phyloP scores from a whole-genome alignment of 2,888 invertebrate species.

The Keiferia lycopersicella region DNA sequence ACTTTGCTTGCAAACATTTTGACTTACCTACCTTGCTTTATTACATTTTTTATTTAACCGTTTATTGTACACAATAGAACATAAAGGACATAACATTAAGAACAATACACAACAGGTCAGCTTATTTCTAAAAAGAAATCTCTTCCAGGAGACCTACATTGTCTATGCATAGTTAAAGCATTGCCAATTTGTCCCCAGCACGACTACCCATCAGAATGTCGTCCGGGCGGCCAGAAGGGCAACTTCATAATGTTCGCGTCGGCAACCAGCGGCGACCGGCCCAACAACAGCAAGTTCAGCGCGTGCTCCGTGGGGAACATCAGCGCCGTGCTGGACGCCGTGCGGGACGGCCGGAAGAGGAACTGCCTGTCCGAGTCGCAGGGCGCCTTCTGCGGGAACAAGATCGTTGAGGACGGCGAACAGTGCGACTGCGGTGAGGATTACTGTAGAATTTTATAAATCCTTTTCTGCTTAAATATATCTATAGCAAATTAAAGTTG shows the following conservation, averaged over 20 bases:
- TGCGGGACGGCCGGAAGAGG: conserved; percentile 93
- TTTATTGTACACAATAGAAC: too few species aligned
- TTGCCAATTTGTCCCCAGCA: conserved; percentile 82
- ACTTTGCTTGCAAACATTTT: too few species aligned
- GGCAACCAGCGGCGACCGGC: conserved; percentile 98
- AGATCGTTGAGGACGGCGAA: conserved; percentile 98
- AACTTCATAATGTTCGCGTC: conserved; percentile 99
- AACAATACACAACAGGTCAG: too few species aligned
- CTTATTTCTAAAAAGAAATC: too few species aligned
- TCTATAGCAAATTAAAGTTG: not conserved
- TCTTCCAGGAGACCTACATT: too few species aligned
- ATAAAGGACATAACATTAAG: too few species aligned
- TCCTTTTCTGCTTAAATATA: too few species aligned
- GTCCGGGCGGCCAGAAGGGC: conserved; percentile 94
- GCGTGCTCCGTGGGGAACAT: conserved; percentile 97
- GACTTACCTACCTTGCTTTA: too few species aligned
- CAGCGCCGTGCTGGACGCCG: conserved; percentile 95
- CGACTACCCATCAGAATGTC: conserved; percentile 94
- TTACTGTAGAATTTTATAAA: too few species aligned
- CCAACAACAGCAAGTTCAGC: conserved; percentile 98
- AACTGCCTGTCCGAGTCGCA: conserved; percentile 95
- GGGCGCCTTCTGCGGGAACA: conserved; percentile 99
- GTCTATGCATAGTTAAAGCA: too few species aligned
- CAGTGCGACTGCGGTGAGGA: conserved; percentile 95
- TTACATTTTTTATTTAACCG: too few species aligned